Evolutionary conservation across 2,888 invertebrate genomes (phyloP).

Genomic region (Lamellibrachia columna): DNA sequence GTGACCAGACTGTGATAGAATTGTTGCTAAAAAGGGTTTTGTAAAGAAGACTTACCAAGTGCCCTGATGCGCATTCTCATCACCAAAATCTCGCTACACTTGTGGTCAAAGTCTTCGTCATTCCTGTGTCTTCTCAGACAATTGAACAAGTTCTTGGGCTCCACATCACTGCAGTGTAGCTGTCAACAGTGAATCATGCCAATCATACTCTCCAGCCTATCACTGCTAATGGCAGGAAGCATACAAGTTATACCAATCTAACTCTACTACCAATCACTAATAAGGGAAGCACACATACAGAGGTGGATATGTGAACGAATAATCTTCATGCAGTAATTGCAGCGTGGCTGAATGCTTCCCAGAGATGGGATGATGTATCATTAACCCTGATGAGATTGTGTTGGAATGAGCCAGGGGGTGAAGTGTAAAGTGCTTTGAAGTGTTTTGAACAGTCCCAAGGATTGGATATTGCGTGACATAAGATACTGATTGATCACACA

Average conservation of each 20-base stretch:
- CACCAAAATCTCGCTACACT: slow-evolving; percentile 77
- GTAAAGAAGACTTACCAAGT: slow-evolving; percentile 27
- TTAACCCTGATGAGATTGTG: no score
- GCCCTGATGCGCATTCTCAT: slow-evolving; percentile 32
- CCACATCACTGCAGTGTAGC: slow-evolving; percentile 35
- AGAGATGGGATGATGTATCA: no score
- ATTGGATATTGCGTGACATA: no score
- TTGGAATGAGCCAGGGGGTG: no score
- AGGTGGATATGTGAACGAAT: background rate
- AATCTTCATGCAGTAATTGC: background rate
- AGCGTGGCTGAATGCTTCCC: no score
- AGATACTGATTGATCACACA: no score
- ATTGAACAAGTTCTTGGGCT: slow-evolving; percentile 46
- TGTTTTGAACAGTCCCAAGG: no score
- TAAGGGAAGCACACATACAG: background rate
- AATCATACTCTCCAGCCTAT: background rate
- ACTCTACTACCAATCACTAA: background rate
- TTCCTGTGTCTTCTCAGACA: slow-evolving; percentile 73
- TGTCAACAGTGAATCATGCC: slow-evolving; percentile 18
- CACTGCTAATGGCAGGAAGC: background rate
- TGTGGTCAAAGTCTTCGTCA: slow-evolving; percentile 81
- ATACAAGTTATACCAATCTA: background rate
- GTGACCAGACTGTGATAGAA: background rate
- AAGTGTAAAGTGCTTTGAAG: background rate
- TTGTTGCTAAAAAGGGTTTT: background rate